A percentile compares a stretch with the other conserved stretches of the same genome.
Conservation (phyloP, 2,797 vertebrate species). For the Agapornis canus region DNA sequence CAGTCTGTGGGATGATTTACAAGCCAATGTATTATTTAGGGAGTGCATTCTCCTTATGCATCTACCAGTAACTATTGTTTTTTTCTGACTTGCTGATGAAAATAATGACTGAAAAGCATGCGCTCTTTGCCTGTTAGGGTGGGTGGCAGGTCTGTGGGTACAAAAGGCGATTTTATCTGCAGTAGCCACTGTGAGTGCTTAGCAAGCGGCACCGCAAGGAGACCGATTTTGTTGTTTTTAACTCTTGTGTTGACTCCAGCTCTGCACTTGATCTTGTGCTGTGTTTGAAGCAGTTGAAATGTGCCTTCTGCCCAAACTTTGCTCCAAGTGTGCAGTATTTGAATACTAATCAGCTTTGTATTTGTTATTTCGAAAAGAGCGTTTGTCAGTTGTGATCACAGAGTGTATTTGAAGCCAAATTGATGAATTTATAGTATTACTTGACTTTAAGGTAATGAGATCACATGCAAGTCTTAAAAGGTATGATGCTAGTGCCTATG, state of each 20-base stretch:
- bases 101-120: not conserved
- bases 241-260: not conserved
- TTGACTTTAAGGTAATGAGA: not conserved
- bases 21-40: not conserved
- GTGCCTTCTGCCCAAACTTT: not conserved
- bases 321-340: fast-evolving
- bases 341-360: not conserved
- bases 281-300: fast-evolving
- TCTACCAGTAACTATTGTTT: not conserved
- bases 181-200: fast-evolving
- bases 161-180: fast-evolving
- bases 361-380: not conserved
- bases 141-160: not conserved
- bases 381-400: not conserved
- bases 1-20: not conserved
- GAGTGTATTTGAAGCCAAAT: not conserved
- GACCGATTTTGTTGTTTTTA: fast-evolving
- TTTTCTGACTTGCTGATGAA: not conserved
- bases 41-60: not conserved
- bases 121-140: not conserved
- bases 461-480: not conserved
- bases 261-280: fast-evolving
- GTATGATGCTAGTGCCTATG: not conserved
- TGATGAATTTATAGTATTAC: not conserved
- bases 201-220: not conserved